These are phyloP conservation scores for Cerastis leucographa DNA, from an alignment of 2,888 invertebrate species.

Conservation along the genomic window DNA sequence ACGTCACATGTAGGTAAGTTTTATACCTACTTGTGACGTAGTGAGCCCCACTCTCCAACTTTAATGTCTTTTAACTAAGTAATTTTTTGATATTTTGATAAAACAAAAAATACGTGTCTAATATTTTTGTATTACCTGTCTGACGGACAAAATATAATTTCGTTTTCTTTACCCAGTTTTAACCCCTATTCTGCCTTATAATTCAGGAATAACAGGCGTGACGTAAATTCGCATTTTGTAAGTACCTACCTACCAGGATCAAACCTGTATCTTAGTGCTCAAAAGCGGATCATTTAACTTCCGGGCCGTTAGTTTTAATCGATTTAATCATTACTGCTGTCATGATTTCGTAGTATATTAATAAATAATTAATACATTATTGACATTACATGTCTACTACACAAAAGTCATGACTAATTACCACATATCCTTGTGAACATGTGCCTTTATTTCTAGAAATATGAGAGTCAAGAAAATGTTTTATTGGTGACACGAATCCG, in stretches of 20 bases:
- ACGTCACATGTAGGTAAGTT: no score
- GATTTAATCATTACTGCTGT: background rate
- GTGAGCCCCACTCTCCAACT: no score
- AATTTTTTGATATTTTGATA: no score
- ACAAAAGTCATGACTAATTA: constrained; percentile 10
- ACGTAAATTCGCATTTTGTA: background rate
- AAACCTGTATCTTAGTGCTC: background rate
- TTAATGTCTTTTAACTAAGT: no score
- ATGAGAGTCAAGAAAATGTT: constrained; percentile 9
- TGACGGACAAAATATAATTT: no score
- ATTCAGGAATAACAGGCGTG: no score
- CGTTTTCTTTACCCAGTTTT: no score
- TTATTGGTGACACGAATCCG: constrained; percentile 29
- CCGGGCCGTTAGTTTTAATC: background rate
- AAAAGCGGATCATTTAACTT: background rate
- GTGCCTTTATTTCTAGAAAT: constrained; percentile 32
- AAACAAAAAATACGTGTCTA: no score
- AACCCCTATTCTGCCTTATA: no score
- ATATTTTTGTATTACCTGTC: no score
- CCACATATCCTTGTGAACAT: constrained; percentile 8
- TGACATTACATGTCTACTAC: background rate
- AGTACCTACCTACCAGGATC: background rate
- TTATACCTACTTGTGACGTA: no score
- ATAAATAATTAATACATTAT: constrained; percentile 6
- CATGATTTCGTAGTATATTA: constrained; percentile 21